phyloP scores from a whole-genome alignment of 2,797 vertebrate species.

The Sphenopsis melanotis region DNA sequence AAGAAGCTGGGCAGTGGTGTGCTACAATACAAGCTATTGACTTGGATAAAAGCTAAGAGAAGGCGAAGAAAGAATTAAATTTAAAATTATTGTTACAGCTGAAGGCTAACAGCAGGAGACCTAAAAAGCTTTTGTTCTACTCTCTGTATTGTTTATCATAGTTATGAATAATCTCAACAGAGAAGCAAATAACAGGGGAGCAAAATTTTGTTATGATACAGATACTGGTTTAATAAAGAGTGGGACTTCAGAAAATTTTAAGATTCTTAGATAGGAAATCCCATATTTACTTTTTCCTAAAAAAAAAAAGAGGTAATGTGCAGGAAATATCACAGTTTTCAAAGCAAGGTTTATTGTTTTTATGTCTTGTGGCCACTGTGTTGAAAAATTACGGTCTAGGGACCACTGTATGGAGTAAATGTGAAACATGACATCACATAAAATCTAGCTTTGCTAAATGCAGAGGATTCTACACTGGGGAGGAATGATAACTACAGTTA shows the following conservation, averaged over 20 bases:
- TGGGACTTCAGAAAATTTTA: not conserved
- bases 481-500: not conserved
- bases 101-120: not conserved
- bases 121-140: not conserved
- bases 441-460: not conserved
- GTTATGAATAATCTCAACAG: not conserved
- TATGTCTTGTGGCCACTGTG: not conserved
- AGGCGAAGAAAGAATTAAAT: not conserved
- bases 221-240: not conserved
- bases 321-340: not conserved
- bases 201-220: not conserved
- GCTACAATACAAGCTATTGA: not conserved
- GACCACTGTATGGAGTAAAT: not conserved
- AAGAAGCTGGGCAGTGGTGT: not conserved
- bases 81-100: not conserved
- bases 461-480: not conserved
- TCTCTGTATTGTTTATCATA: not conserved
- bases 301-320: not conserved
- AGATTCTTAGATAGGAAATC: not conserved
- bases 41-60: not conserved
- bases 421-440: not conserved
- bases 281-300: not conserved
- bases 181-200: not conserved
- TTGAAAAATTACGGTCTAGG: not conserved
- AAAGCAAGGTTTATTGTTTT: not conserved